Conservation (phyloP, 1,140 invertebrate genomes). For the Cydia splendana region DNA sequence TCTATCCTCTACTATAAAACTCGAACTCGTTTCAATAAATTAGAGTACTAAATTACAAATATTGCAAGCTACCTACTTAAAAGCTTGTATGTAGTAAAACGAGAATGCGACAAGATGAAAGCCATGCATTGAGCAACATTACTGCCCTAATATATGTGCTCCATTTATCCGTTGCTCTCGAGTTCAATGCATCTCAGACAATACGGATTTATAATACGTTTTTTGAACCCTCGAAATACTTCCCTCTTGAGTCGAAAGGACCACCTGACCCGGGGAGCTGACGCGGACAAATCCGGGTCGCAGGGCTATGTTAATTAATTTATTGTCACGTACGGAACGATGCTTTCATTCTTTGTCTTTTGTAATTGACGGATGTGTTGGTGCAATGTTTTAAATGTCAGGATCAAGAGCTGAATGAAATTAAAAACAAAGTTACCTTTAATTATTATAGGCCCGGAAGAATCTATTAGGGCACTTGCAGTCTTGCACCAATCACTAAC, state of each 20-base stretch:
- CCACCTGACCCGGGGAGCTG: constrained; percentile 27
- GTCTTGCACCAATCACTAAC: too few relatives aligned
- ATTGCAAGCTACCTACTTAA: neutral
- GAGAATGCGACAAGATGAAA: neutral
- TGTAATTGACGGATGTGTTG: constrained; percentile 13
- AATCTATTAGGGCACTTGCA: too few relatives aligned
- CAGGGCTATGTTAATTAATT: constrained; percentile 38
- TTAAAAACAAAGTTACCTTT: neutral
- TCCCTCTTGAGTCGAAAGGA: constrained; percentile 26
- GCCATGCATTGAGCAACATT: neutral
- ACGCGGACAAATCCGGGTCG: constrained; percentile 31
- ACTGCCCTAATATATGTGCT: neutral
- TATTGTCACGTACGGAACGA: constrained; percentile 36
- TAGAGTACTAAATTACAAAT: neutral
- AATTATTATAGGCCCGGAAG: neutral
- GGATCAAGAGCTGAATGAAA: neutral
- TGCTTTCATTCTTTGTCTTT: constrained; percentile 9
- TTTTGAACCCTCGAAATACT: constrained; percentile 32
- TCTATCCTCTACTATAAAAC: too few relatives aligned
- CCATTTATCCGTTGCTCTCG: constrained; percentile 6
- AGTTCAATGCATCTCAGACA: constrained; percentile 28
- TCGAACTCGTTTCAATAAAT: neutral
- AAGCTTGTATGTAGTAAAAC: neutral
- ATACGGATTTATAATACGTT: constrained; percentile 28
- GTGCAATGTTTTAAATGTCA: neutral